A percentile compares a stretch with the other conserved stretches of the same genome.
Evolutionary conservation across 1,140 invertebrate species (phyloP).

Genomic region (Anthonomus grandis): DNA sequence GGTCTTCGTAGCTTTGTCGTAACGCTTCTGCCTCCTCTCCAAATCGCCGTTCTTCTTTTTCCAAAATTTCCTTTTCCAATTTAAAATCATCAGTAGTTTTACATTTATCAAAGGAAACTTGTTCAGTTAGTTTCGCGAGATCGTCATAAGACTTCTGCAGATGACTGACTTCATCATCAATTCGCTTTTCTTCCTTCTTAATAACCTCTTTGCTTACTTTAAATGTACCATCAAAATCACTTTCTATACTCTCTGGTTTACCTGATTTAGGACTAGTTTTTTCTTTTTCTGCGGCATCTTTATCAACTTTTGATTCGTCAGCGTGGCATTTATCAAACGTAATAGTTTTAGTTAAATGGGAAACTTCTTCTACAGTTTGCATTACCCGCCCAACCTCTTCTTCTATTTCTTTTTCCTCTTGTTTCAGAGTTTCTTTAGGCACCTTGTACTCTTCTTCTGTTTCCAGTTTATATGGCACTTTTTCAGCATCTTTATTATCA

Average conservation of each 20-base stretch:
- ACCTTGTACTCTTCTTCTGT: constrained; percentile 12
- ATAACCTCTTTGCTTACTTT: constrained; percentile 8
- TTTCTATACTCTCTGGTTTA: constrained; percentile 12
- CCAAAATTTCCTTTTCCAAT: constrained; percentile 11
- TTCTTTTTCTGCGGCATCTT: not conserved
- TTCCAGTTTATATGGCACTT: constrained; percentile 9
- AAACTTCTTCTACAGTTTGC: constrained; percentile 11
- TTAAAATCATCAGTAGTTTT: constrained; percentile 4
- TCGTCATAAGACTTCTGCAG: constrained; percentile 21
- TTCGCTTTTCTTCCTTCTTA: constrained; percentile 23
- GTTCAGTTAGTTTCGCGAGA: constrained; percentile 26
- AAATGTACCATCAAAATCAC: constrained; percentile 1
- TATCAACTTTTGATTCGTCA: not conserved
- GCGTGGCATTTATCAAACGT: constrained; percentile 21
- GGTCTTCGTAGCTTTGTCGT: constrained; percentile 19
- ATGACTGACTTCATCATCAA: constrained; percentile 27
- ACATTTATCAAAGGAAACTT: constrained; percentile 28
- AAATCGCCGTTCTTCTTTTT: constrained; percentile 25
- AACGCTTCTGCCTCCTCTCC: constrained; percentile 22
- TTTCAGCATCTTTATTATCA: too few species aligned
- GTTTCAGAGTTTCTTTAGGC: constrained; percentile 1
- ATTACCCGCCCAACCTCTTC: constrained; percentile 14
- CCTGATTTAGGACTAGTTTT: constrained; percentile 5
- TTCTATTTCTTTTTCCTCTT: constrained; percentile 24
- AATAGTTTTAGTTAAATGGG: constrained; percentile 23